A percentile compares a stretch with the other conserved stretches of the same genome.
These are phyloP conservation scores for Erebia palarica DNA, from an alignment of 2,888 invertebrate genomes.

Conservation along the genomic window DNA sequence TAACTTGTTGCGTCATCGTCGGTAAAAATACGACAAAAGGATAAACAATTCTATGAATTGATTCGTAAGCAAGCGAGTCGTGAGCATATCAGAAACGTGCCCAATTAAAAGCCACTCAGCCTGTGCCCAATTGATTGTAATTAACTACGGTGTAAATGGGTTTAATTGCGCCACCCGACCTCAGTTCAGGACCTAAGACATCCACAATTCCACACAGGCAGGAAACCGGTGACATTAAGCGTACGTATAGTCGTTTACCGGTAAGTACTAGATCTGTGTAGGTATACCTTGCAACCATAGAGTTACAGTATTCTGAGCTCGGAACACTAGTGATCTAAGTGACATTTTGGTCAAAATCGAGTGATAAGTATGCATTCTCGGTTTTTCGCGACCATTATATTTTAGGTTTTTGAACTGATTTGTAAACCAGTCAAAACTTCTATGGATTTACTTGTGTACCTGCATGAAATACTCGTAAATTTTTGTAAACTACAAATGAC, in stretches of 20 bases:
- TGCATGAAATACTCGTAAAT: too few species aligned
- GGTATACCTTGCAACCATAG: neutral
- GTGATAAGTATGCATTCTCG: too few species aligned
- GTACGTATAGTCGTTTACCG: conserved; percentile 2
- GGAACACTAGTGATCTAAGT: too few species aligned
- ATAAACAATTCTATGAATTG: neutral
- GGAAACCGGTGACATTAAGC: neutral
- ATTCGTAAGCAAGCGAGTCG: neutral
- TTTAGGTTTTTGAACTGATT: too few species aligned
- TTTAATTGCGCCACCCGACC: neutral
- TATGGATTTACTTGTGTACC: too few species aligned
- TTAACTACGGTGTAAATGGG: conserved; percentile 1
- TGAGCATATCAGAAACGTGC: conserved; percentile 6
- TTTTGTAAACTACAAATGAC: too few species aligned
- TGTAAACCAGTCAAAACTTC: too few species aligned
- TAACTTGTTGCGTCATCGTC: neutral
- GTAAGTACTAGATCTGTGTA: neutral
- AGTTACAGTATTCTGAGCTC: too few species aligned
- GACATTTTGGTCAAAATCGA: too few species aligned
- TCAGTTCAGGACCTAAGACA: conserved; percentile 3
- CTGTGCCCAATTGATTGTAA: conserved; percentile 3
- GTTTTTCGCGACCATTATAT: too few species aligned
- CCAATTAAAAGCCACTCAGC: conserved; percentile 10
- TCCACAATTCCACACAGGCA: neutral
- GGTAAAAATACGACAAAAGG: neutral